Evolutionary conservation across 2,888 invertebrate genomes (phyloP).

Genomic region (Calameuta idolon): DNA sequence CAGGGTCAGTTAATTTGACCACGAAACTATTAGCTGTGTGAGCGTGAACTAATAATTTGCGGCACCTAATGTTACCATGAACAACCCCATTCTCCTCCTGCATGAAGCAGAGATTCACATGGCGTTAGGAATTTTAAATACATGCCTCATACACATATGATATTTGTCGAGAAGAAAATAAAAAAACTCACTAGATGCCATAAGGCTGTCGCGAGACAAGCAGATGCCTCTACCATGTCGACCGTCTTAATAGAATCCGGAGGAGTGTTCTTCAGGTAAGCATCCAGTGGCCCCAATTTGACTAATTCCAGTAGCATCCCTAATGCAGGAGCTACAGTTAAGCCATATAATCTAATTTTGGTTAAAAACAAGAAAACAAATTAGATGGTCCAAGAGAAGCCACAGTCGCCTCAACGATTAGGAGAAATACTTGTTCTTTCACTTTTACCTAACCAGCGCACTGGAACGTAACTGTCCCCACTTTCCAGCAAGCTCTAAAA

Average conservation of each 20-base stretch:
- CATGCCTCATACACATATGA: slow-evolving; percentile 10
- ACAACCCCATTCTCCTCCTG: slow-evolving; percentile 83
- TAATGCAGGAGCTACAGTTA: slow-evolving; percentile 81
- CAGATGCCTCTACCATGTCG: slow-evolving; percentile 85
- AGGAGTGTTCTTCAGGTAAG: slow-evolving; percentile 71
- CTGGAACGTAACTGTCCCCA: slow-evolving; percentile 85
- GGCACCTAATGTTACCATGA: slow-evolving; percentile 88
- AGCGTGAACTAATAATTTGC: slow-evolving; percentile 82
- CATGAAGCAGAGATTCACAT: slow-evolving; percentile 25
- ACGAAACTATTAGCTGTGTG: slow-evolving; percentile 77
- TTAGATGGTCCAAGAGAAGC: neutral
- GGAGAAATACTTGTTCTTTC: neutral
- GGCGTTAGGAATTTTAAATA: slow-evolving; percentile 4
- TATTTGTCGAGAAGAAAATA: slow-evolving; percentile 9
- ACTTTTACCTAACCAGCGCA: slow-evolving; percentile 73
- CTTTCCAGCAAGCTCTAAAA: slow-evolving; percentile 80
- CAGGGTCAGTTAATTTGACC: slow-evolving; percentile 88
- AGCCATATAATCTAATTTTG: slow-evolving; percentile 74
- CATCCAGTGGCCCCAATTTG: slow-evolving; percentile 82
- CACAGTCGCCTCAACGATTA: neutral
- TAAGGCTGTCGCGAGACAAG: slow-evolving; percentile 84
- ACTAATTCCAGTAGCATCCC: slow-evolving; percentile 87
- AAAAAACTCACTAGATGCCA: slow-evolving; percentile 80
- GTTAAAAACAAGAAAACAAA: neutral
- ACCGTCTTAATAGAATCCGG: slow-evolving; percentile 71